A percentile compares a stretch with the other conserved stretches of the same genome.
Conservation (phyloP, 1,140 invertebrate species). For the Pseudobourletiella spinata region DNA sequence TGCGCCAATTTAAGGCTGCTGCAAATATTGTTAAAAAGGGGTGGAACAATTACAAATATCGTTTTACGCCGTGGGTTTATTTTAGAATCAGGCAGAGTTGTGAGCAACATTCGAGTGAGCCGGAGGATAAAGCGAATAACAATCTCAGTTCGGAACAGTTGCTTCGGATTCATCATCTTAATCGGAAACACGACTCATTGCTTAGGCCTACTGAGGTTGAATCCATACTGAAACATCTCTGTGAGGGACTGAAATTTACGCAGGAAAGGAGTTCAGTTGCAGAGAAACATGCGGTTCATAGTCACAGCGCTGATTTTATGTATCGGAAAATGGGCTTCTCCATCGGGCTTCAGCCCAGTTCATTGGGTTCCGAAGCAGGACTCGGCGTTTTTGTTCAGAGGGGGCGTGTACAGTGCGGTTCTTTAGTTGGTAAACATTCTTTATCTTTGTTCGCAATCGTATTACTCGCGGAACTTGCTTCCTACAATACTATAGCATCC, state of each 20-base stretch:
- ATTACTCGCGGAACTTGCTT: too few species aligned
- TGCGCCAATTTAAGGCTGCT: too few species aligned
- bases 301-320: constrained; percentile 6
- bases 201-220: not conserved
- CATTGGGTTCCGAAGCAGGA: constrained; percentile 9
- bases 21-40: not conserved
- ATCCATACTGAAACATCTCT: not conserved
- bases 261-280: not conserved
- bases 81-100: constrained; percentile 7
- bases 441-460: not conserved
- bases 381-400: constrained; percentile 23
- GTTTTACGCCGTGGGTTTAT: constrained; percentile 28
- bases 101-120: not conserved
- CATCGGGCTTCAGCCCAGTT: constrained; percentile 6
- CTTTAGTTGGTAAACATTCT: constrained; percentile 20
- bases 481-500: too few species aligned
- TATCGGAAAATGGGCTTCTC: constrained; percentile 19
- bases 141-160: not conserved
- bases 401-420: constrained; percentile 19
- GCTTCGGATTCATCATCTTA: constrained; percentile 8
- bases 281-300: not conserved
- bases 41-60: constrained; percentile 28
- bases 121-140: not conserved
- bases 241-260: not conserved
- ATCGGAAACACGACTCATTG: not conserved